Evolutionary conservation across 2,113 vertebrate species (phyloP).

Genomic region (Nibea coibor): DNA sequence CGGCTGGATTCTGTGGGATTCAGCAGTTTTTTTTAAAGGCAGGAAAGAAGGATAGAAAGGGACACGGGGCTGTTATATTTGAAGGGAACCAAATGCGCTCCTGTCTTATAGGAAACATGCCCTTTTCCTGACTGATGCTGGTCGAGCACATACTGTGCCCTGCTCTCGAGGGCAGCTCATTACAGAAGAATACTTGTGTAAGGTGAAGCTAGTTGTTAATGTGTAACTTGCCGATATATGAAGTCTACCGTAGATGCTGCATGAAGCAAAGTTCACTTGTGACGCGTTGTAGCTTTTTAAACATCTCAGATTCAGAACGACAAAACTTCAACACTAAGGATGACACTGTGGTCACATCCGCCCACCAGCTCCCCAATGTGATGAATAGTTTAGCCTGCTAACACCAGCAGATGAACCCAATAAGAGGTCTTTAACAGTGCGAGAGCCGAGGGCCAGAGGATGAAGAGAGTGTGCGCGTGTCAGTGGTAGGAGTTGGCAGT

Average conservation of each 20-base stretch:
- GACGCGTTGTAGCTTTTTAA: constrained; percentile 61
- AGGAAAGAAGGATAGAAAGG: constrained; percentile 30
- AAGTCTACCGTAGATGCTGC: background rate
- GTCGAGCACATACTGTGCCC: constrained; percentile 13
- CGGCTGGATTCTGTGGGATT: constrained; percentile 77
- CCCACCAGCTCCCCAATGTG: constrained; percentile 80
- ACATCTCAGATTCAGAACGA: background rate
- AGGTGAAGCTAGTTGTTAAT: background rate
- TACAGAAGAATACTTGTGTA: background rate
- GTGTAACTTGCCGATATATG: background rate
- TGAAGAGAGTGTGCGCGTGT: constrained; percentile 14
- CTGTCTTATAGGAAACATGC: constrained; percentile 59
- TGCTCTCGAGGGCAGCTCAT: constrained; percentile 23
- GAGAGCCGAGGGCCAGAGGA: constrained; percentile 40
- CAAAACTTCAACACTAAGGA: constrained; percentile 78
- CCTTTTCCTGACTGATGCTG: constrained; percentile 49
- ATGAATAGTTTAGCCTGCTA: constrained; percentile 86
- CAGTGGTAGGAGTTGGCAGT: constrained; percentile 18
- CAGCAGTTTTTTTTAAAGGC: constrained; percentile 73
- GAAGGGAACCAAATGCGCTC: constrained; percentile 42
- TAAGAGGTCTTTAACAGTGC: constrained; percentile 84
- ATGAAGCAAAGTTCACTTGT: background rate
- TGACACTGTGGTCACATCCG: constrained; percentile 83
- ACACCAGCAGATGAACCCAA: constrained; percentile 88
- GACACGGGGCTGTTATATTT: constrained; percentile 32